phyloP scores from a whole-genome alignment of 2,888 invertebrate genomes.

The Elysia crispata region DNA sequence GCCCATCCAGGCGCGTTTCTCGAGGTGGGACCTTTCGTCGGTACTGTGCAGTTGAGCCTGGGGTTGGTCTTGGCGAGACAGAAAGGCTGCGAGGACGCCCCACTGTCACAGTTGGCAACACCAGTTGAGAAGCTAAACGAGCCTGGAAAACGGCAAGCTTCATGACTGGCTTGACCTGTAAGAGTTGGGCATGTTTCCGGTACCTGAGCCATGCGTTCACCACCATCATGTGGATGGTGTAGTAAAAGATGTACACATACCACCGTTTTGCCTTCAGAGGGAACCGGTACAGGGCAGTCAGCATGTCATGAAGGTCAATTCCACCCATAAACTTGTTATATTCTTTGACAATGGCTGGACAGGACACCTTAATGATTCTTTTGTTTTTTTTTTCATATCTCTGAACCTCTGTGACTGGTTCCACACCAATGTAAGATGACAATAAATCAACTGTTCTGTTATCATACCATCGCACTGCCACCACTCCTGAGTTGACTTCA shows the following conservation, averaged over 20 bases:
- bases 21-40: too few species aligned
- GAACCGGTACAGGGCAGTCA: neutral
- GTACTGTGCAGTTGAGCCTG: too few species aligned
- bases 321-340: conserved; percentile 4
- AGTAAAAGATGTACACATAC: conserved; percentile 53
- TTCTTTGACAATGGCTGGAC: conserved; percentile 25
- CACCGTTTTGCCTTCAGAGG: conserved; percentile 25
- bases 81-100: conserved; percentile 1
- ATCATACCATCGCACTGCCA: conserved; percentile 19
- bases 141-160: neutral
- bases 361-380: neutral
- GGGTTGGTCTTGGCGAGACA: neutral
- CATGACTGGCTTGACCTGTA: neutral
- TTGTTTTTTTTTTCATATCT: neutral
- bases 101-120: neutral
- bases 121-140: neutral
- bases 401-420: neutral
- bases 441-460: conserved; percentile 23
- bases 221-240: conserved; percentile 48
- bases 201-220: conserved; percentile 53
- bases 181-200: conserved; percentile 42
- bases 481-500: conserved; percentile 1
- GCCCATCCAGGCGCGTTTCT: too few species aligned
- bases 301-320: neutral
- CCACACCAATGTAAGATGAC: conserved; percentile 26